A percentile compares a stretch with the other conserved stretches of the same genome.
Evolutionary conservation across 2,797 vertebrate genomes (phyloP).

Genomic region (Sarcophilus harrisii): DNA sequence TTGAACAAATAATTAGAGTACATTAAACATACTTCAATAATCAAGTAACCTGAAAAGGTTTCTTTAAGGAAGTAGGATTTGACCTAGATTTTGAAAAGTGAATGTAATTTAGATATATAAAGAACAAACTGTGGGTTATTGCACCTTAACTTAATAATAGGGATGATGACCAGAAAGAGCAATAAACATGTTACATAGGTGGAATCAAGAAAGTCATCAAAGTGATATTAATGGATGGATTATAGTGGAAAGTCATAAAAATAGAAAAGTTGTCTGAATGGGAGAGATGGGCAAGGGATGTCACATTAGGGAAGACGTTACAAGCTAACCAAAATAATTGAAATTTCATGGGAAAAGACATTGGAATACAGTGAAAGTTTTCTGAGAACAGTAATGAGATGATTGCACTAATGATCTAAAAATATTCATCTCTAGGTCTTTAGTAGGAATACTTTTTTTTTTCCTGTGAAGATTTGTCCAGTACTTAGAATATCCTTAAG

Average conservation of each 20-base stretch:
- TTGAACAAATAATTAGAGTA: too few relatives aligned
- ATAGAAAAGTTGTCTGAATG: background rate
- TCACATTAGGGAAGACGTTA: background rate
- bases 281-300: background rate
- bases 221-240: background rate
- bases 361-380: background rate
- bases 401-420: too few relatives aligned
- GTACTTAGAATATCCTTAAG: background rate
- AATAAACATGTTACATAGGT: background rate
- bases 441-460: background rate
- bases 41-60: too few relatives aligned
- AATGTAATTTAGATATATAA: too few relatives aligned
- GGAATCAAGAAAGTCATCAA: background rate
- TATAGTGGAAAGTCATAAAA: background rate
- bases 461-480: background rate
- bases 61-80: too few relatives aligned
- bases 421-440: background rate
- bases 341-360: background rate
- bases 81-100: too few relatives aligned
- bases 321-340: background rate
- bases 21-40: too few relatives aligned
- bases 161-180: too few relatives aligned
- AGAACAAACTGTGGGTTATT: too few relatives aligned
- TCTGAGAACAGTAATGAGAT: background rate
- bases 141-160: too few relatives aligned